phyloP scores from a whole-genome alignment of 2,113 vertebrate species.

The Cynopterus brachyotis region DNA sequence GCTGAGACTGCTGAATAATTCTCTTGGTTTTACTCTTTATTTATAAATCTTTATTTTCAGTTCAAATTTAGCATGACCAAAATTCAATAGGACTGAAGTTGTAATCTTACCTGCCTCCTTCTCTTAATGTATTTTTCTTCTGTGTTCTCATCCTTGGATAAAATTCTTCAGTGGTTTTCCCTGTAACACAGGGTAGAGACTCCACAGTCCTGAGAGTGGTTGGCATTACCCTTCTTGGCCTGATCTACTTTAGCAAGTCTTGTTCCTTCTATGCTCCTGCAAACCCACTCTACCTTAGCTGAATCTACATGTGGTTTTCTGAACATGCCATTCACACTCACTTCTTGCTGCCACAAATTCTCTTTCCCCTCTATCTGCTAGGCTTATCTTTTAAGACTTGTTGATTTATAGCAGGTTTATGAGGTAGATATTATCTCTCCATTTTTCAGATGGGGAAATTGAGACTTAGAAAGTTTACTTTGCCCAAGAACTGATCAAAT shows the following conservation, averaged over 20 bases:
- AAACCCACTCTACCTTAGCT: background rate
- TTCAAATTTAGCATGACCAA: background rate
- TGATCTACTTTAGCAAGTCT: background rate
- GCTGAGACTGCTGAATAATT: background rate
- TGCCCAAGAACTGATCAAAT: background rate
- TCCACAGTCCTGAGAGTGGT: background rate
- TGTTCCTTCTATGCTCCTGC: background rate
- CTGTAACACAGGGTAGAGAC: background rate
- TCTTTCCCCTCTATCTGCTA: background rate
- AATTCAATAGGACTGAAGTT: background rate
- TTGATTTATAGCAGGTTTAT: constrained; percentile 39
- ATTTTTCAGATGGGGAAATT: background rate
- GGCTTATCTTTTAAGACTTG: constrained; percentile 1
- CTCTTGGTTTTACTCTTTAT: background rate
- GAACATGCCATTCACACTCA: background rate
- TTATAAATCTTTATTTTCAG: background rate
- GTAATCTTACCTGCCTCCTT: background rate
- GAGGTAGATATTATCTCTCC: background rate
- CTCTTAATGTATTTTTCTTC: background rate
- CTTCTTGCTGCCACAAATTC: background rate
- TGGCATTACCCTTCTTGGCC: background rate
- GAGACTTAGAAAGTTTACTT: background rate
- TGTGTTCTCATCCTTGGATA: background rate
- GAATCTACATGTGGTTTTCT: background rate
- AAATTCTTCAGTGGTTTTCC: background rate